A percentile compares a stretch with the other conserved stretches of the same genome.
These are phyloP conservation scores for Cercocebus atys DNA, from an alignment of 2,113 vertebrate species.

Conservation along the genomic window DNA sequence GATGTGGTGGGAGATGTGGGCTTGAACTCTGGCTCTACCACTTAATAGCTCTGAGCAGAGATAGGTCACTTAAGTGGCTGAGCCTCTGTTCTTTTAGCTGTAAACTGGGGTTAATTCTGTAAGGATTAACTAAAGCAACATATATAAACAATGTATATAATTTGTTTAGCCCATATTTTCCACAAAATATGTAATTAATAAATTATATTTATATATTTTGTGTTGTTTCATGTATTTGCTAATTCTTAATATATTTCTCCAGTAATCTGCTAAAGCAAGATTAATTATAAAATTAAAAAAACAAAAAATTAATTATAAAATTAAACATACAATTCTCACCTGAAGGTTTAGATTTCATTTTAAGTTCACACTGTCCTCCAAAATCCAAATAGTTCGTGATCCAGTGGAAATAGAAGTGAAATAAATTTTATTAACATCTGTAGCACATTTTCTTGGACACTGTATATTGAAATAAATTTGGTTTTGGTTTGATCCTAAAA, in stretches of 20 bases:
- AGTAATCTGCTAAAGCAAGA: neutral
- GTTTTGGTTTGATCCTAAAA: neutral
- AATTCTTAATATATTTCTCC: neutral
- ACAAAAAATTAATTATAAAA: too few relatives aligned
- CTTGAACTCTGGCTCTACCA: neutral
- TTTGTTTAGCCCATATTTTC: neutral
- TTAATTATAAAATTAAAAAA: neutral
- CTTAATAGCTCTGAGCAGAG: neutral
- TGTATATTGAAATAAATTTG: neutral
- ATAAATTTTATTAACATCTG: neutral
- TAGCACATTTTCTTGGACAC: neutral
- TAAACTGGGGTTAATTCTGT: neutral
- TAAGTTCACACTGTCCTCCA: neutral
- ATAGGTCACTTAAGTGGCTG: neutral
- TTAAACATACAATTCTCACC: neutral
- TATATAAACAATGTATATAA: neutral
- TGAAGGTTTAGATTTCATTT: neutral
- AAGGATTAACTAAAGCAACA: neutral
- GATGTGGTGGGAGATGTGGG: neutral
- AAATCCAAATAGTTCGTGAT: neutral
- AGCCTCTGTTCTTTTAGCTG: neutral
- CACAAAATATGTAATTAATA: neutral
- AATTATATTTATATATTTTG: neutral
- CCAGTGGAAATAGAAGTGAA: neutral
- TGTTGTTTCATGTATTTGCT: neutral